Percentiles rank a stretch among this genome's conserved stretches.
Conservation (phyloP, 2,113 vertebrate species). For the Onychostruthus taczanowskii region DNA sequence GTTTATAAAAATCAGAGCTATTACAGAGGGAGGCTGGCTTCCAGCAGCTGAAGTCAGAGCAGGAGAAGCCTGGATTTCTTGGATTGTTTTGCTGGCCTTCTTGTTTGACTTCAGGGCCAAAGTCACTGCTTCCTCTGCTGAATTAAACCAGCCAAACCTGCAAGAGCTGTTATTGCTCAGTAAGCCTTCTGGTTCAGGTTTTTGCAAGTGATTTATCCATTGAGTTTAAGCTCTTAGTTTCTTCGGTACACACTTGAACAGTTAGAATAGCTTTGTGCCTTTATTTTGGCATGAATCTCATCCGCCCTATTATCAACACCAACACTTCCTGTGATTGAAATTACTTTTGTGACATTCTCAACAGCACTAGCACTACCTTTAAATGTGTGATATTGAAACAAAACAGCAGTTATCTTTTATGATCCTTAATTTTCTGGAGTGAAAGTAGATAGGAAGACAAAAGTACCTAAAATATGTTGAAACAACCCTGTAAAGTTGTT, state of each 20-base stretch:
- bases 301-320: constrained; percentile 17
- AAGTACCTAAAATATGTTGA: background rate
- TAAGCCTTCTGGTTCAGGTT: background rate
- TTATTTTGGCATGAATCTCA: constrained; percentile 35
- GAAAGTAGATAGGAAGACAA: background rate
- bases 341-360: background rate
- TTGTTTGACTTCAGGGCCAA: background rate
- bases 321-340: constrained; percentile 45
- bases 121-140: background rate
- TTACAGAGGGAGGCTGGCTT: background rate
- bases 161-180: background rate
- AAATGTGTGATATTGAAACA: background rate
- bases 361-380: background rate
- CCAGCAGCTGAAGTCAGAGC: background rate
- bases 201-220: background rate
- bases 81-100: background rate
- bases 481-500: background rate
- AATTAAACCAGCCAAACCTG: background rate
- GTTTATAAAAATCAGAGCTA: background rate
- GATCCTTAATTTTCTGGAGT: background rate
- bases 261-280: background rate
- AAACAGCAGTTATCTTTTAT: background rate
- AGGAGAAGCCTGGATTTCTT: background rate
- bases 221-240: background rate
- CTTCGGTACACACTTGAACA: background rate